phyloP scores from a whole-genome alignment of 92 coral and sea anemone species.

The Palythoa grandiflora region DNA sequence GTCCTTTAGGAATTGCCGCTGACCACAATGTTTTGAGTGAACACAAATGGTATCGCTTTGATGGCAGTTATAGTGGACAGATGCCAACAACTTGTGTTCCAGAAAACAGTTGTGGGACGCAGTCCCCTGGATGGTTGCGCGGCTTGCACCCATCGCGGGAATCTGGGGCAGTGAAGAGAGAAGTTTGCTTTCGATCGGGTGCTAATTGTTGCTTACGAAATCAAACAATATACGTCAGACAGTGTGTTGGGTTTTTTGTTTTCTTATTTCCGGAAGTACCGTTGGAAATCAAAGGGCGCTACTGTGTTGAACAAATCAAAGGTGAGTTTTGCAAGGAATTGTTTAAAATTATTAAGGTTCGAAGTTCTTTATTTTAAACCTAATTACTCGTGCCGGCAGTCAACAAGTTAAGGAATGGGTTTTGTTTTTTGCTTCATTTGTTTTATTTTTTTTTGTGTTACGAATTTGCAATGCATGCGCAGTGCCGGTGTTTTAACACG shows the following conservation, averaged over 20 bases:
- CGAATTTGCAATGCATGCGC: too few species aligned
- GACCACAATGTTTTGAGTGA: slow-evolving; percentile 23
- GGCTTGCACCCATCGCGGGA: slow-evolving; percentile 6
- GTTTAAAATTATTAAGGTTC: neutral
- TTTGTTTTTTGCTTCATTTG: too few species aligned
- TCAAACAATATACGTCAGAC: neutral
- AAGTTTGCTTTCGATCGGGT: slow-evolving; percentile 20
- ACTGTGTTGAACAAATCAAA: slow-evolving; percentile 6
- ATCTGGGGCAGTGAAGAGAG: neutral
- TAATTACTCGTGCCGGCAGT: neutral
- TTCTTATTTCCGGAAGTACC: slow-evolving; percentile 1
- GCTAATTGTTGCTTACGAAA: slow-evolving; percentile 1
- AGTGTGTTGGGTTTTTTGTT: slow-evolving; percentile 28
- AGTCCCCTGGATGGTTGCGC: neutral
- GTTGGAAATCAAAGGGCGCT: slow-evolving; percentile 5
- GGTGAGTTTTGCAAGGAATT: neutral
- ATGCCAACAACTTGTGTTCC: slow-evolving; percentile 18
- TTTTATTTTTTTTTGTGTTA: too few species aligned
- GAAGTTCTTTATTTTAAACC: neutral
- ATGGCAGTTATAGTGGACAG: neutral
- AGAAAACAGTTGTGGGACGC: neutral
- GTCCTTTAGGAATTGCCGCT: neutral
- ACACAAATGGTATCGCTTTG: slow-evolving; percentile 20
- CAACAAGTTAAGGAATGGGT: too few species aligned
- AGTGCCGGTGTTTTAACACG: neutral